phyloP scores from a whole-genome alignment of 2,113 vertebrate genomes.

The Alectura lathami region DNA sequence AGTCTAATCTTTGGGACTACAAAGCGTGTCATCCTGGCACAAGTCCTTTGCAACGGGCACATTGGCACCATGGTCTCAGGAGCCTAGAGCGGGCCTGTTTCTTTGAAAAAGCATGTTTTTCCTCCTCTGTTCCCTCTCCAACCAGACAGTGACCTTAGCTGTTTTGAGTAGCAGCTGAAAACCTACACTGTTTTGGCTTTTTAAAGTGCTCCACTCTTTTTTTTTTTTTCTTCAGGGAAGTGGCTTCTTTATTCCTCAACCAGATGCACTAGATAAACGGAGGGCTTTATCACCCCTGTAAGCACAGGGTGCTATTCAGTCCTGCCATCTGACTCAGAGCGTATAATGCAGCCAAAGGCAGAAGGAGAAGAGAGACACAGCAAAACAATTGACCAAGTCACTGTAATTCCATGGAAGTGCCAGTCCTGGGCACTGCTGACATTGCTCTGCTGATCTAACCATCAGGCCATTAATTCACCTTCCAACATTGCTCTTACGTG shows the following conservation, averaged over 20 bases:
- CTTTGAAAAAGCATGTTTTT: background rate
- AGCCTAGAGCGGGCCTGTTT: background rate
- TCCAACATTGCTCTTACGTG: background rate
- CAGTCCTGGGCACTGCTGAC: background rate
- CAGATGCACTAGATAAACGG: background rate
- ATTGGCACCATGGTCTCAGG: background rate
- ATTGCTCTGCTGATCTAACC: background rate
- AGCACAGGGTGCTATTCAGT: background rate
- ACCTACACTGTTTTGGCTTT: background rate
- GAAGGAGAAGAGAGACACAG: background rate
- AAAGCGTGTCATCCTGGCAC: background rate
- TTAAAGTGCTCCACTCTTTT: background rate
- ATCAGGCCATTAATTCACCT: background rate
- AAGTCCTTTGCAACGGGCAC: background rate
- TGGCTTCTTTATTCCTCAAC: background rate
- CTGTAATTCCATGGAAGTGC: background rate
- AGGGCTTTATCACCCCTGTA: background rate
- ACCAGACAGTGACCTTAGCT: background rate
- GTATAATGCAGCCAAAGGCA: background rate
- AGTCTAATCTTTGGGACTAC: background rate
- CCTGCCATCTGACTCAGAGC: background rate
- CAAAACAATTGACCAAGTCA: background rate
- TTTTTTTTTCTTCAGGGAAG: background rate
- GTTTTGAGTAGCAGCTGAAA: background rate
- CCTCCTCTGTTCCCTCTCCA: background rate